Percentiles rank a stretch among this genome's conserved stretches.
phyloP scores from a whole-genome alignment of 53 echinoderm and acorn worm species.

The Zoroaster sp. region DNA sequence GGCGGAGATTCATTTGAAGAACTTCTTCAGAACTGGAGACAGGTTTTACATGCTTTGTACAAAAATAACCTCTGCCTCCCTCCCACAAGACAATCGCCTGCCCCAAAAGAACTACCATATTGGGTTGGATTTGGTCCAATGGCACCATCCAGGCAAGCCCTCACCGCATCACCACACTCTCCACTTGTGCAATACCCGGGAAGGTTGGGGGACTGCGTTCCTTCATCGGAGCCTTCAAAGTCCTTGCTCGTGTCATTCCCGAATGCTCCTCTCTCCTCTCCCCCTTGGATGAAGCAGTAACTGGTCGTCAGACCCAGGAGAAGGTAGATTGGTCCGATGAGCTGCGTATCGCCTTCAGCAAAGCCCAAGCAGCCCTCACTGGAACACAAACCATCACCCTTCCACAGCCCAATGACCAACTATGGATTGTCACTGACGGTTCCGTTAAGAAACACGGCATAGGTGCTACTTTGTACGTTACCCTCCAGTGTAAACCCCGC shows the following conservation, averaged over 20 bases:
- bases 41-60: constrained; percentile 10
- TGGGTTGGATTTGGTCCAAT: constrained; percentile 60
- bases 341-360: too few relatives aligned
- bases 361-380: too few relatives aligned
- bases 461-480: too few relatives aligned
- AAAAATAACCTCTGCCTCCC: constrained; percentile 8
- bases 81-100: constrained; percentile 53
- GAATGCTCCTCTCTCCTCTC: constrained; percentile 23
- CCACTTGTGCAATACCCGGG: constrained; percentile 14
- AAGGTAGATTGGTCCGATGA: too few relatives aligned
- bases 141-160: constrained; percentile 50
- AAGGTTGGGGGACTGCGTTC: constrained; percentile 54
- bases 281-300: constrained; percentile 16
- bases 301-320: too few relatives aligned
- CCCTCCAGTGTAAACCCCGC: too few relatives aligned
- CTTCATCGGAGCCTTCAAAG: constrained; percentile 64
- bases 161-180: constrained; percentile 44
- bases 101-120: constrained; percentile 49
- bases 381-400: too few relatives aligned
- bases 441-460: too few relatives aligned
- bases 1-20: constrained; percentile 51
- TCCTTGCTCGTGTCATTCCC: constrained; percentile 43
- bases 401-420: too few relatives aligned
- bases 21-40: constrained; percentile 28
- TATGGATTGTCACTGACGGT: too few relatives aligned